Evolutionary conservation across 2,888 invertebrate genomes (phyloP).

Genomic region (Ptychoptera albimana): DNA sequence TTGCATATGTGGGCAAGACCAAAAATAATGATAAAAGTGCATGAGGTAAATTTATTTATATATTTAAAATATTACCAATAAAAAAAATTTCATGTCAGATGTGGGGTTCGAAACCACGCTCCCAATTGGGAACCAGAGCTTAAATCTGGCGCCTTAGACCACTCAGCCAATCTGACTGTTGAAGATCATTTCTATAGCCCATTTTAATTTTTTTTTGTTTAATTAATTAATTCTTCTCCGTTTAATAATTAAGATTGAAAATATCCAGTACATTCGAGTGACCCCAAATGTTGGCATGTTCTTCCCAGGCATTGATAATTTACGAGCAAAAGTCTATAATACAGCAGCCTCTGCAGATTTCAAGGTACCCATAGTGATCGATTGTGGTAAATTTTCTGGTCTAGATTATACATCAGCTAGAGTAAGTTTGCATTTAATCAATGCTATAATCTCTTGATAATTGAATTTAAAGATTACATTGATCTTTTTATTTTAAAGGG

Average conservation of each 20-base stretch:
- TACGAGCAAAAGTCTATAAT: conserved; percentile 38
- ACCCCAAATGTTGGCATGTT: conserved; percentile 49
- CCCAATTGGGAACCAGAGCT: conserved; percentile 4
- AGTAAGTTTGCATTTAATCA: conserved; percentile 23
- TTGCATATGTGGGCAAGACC: conserved; percentile 54
- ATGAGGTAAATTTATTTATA: conserved; percentile 15
- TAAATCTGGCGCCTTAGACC: conserved; percentile 6
- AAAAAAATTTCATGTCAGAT: not conserved
- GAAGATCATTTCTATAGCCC: not conserved
- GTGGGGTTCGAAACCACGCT: conserved; percentile 4
- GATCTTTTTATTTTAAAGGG: conserved; percentile 9
- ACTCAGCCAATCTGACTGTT: conserved; percentile 4
- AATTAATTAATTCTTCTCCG: not conserved
- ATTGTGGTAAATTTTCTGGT: conserved; percentile 45
- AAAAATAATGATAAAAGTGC: conserved; percentile 17
- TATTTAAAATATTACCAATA: not conserved
- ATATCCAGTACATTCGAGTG: conserved; percentile 37
- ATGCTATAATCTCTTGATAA: conserved; percentile 6
- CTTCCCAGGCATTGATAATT: conserved; percentile 52
- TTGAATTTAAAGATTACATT: conserved; percentile 1
- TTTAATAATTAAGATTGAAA: conserved; percentile 27
- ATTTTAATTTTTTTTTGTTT: not conserved
- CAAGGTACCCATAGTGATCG: conserved; percentile 39
- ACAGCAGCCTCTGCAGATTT: conserved; percentile 32
- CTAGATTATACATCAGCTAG: conserved; percentile 52